Percentiles rank a stretch among this genome's conserved stretches.
Conservation (phyloP, 2,113 vertebrate species). For the Crocuta crocuta region DNA sequence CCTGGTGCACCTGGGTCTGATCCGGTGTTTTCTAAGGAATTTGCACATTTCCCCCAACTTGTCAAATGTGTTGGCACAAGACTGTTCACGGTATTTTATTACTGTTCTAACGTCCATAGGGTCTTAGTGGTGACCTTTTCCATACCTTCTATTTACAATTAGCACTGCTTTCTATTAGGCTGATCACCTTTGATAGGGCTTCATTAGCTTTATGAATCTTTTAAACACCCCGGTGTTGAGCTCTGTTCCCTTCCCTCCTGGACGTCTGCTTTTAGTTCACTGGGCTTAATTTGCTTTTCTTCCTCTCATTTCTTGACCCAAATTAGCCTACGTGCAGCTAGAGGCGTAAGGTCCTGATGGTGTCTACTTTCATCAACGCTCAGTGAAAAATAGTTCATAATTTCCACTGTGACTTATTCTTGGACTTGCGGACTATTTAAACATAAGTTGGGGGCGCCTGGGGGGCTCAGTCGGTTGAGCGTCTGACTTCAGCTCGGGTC, state of each 20-base stretch:
- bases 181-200: not conserved
- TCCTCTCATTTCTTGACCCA: not conserved
- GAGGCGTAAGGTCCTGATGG: not conserved
- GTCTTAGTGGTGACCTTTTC: not conserved
- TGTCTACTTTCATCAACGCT: not conserved
- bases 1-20: not conserved
- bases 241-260: too few relatives aligned
- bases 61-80: not conserved
- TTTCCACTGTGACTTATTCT: not conserved
- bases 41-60: not conserved
- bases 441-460: not conserved
- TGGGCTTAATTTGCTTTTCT: not conserved
- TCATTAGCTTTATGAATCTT: not conserved
- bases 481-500: too few relatives aligned
- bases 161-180: not conserved
- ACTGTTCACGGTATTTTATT: not conserved
- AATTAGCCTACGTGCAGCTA: not conserved
- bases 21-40: not conserved
- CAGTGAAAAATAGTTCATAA: not conserved
- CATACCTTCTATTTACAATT: not conserved
- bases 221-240: accelerated
- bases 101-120: not conserved
- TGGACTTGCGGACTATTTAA: not conserved
- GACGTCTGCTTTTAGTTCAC: not conserved
- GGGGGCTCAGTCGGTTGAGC: too few relatives aligned